phyloP scores from a whole-genome alignment of 2,888 invertebrate species.

The Hymenopus coronatus region DNA sequence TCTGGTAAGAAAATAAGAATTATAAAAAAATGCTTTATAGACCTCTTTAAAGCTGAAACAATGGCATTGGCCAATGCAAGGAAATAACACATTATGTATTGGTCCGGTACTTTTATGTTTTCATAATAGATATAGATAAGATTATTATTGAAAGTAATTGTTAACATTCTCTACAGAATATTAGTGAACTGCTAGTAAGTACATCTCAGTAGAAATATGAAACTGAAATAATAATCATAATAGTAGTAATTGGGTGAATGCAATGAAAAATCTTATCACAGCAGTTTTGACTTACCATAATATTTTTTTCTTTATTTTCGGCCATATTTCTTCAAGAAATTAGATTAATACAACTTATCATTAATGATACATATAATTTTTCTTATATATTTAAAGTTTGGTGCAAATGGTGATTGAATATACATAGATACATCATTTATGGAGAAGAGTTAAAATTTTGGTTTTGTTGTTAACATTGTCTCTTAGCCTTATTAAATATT shows the following conservation, averaged over 20 bases:
- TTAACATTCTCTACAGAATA: not conserved
- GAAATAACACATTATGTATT: not conserved
- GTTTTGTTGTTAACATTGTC: too few species aligned
- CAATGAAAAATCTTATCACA: not conserved
- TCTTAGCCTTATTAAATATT: too few species aligned
- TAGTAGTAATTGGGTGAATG: not conserved
- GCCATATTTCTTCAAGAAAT: not conserved
- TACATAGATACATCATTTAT: too few species aligned
- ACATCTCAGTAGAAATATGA: not conserved
- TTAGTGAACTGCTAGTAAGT: not conserved
- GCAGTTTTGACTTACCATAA: not conserved
- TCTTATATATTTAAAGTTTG: too few species aligned
- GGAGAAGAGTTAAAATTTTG: too few species aligned
- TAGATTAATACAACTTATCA: not conserved
- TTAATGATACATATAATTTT: too few species aligned
- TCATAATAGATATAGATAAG: not conserved
- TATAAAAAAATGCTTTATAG: not conserved
- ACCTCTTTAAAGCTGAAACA: not conserved
- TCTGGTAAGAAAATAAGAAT: not conserved
- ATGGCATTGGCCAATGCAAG: not conserved
- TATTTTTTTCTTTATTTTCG: not conserved
- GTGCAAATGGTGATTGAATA: too few species aligned
- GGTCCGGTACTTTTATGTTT: not conserved
- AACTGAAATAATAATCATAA: not conserved
- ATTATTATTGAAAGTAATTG: not conserved